Conservation (phyloP, 1,140 invertebrate genomes). For the Caerostris darwini region DNA sequence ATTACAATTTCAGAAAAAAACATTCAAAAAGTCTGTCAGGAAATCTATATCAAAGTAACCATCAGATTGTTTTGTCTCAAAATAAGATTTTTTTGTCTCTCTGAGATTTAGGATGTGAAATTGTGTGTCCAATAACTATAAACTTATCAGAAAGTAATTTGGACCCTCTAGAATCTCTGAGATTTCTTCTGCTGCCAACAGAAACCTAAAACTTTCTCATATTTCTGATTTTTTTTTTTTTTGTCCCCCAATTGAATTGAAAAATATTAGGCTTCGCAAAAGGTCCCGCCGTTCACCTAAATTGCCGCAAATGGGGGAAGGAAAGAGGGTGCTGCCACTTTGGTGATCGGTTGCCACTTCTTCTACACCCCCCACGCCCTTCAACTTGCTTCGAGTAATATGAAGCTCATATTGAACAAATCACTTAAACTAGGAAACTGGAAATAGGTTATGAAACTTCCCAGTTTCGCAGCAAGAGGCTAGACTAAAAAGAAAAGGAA, state of each 20-base stretch:
- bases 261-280: conserved; percentile 19
- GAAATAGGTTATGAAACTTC: conserved; percentile 64
- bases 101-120: neutral
- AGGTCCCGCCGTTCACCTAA: neutral
- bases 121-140: conserved; percentile 21
- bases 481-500: neutral
- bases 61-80: neutral
- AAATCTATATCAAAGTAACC: conserved; percentile 3
- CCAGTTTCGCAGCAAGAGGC: neutral
- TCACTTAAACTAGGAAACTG: conserved; percentile 54
- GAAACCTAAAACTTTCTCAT: conserved; percentile 31
- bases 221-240: no score
- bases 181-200: neutral
- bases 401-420: conserved; percentile 62
- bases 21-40: neutral
- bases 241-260: neutral
- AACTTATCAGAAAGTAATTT: conserved; percentile 36
- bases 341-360: neutral
- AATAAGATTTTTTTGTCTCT: neutral
- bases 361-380: no score
- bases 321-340: no score
- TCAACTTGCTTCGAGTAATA: neutral
- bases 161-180: neutral
- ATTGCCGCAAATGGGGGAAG: neutral
- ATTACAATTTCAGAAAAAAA: neutral